phyloP scores from a whole-genome alignment of 2,113 vertebrate species.

The Ciconia maguari region DNA sequence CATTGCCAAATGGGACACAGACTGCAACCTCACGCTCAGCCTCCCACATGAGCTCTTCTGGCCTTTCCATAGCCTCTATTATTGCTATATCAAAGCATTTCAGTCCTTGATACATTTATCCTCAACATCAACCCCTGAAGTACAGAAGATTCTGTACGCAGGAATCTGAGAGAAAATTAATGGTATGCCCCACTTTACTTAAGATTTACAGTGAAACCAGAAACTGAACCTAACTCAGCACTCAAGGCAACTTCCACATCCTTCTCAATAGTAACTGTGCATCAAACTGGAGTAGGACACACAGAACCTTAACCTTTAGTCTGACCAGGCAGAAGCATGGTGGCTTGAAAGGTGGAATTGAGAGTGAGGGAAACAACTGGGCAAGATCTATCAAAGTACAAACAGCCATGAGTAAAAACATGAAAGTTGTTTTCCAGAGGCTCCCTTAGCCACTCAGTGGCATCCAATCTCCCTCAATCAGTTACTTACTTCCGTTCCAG shows the following conservation, averaged over 20 bases:
- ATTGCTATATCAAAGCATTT: neutral
- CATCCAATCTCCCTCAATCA: neutral
- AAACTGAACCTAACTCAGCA: neutral
- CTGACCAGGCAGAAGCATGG: neutral
- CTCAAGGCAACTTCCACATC: neutral
- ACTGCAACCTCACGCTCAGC: neutral
- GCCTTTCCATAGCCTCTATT: neutral
- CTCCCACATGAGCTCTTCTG: neutral
- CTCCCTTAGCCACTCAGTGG: neutral
- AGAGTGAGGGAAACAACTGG: neutral
- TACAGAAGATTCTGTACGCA: neutral
- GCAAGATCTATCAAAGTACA: neutral
- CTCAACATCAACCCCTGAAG: neutral
- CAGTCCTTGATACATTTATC: neutral
- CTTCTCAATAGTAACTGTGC: neutral
- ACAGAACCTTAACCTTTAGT: neutral
- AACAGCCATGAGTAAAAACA: neutral
- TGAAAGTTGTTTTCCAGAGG: neutral
- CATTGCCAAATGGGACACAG: neutral
- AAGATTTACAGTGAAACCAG: neutral
- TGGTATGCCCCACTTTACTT: neutral
- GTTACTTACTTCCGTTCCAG: conserved; percentile 88
- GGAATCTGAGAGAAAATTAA: neutral
- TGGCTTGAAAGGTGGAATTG: neutral
- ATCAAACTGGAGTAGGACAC: neutral